These are phyloP conservation scores for Abrostola triplasia DNA, from an alignment of 2,888 invertebrate genomes.

Conservation along the genomic window DNA sequence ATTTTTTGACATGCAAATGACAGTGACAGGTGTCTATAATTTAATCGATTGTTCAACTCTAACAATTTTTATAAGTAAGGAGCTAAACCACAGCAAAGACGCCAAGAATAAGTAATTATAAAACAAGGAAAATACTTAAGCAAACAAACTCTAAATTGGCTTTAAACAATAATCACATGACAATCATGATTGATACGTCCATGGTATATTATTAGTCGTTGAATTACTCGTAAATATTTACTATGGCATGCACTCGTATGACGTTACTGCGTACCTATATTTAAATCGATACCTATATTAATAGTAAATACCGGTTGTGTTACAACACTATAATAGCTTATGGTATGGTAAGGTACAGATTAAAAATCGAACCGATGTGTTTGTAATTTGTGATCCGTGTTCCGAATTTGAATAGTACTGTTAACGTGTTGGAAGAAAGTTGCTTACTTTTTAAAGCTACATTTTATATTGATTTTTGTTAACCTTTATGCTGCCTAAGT, in stretches of 20 bases:
- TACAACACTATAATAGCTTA: constrained; percentile 32
- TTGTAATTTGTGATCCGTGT: constrained; percentile 4
- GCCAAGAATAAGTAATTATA: not conserved
- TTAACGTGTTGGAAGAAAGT: constrained; percentile 2
- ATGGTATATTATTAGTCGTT: constrained; percentile 35
- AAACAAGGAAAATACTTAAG: constrained; percentile 16
- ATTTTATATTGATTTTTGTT: not conserved
- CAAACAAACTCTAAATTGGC: constrained; percentile 12
- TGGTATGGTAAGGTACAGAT: constrained; percentile 8
- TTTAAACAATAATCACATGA: constrained; percentile 31
- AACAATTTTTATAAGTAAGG: too few relatives aligned
- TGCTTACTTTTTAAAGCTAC: not conserved
- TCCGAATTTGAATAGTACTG: constrained; percentile 1
- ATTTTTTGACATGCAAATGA: too few relatives aligned
- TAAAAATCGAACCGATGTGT: constrained; percentile 14
- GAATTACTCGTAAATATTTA: constrained; percentile 42
- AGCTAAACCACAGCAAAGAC: constrained; percentile 2
- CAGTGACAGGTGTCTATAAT: too few relatives aligned
- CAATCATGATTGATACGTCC: constrained; percentile 38
- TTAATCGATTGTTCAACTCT: too few relatives aligned
- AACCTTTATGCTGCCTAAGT: too few relatives aligned
- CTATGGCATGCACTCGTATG: constrained; percentile 23
- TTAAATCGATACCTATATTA: constrained; percentile 33
- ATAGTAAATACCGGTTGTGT: constrained; percentile 26
- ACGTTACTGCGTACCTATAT: constrained; percentile 26